Percentiles rank a stretch among this genome's conserved stretches.
Evolutionary conservation across 2,888 invertebrate genomes (phyloP).

Genomic region (Torymus aiolomorphi): DNA sequence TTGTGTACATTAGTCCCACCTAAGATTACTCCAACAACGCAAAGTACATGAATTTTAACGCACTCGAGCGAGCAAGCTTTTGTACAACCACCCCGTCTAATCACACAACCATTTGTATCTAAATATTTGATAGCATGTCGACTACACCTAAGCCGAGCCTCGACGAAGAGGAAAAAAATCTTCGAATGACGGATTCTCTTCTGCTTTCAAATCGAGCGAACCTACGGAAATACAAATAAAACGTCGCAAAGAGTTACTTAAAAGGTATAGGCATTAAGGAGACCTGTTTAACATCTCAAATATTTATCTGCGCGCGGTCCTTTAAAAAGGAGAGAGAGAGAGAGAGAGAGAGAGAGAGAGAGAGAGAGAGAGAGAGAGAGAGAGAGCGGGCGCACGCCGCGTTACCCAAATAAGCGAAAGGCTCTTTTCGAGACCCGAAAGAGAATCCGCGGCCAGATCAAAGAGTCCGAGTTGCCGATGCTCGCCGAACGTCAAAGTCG

Average conservation of each 20-base stretch:
- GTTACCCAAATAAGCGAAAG: constrained; percentile 50
- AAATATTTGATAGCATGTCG: constrained; percentile 40
- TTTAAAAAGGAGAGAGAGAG: constrained; percentile 10
- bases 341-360: constrained; percentile 46
- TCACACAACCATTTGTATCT: constrained; percentile 31
- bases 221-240: not conserved
- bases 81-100: not conserved
- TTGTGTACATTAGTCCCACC: no score
- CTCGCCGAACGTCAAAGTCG: constrained; percentile 40
- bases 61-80: no score
- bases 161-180: not conserved
- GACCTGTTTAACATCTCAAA: constrained; percentile 56
- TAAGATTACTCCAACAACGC: no score
- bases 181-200: not conserved
- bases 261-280: constrained; percentile 42
- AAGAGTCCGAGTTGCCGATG: constrained; percentile 33
- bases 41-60: no score
- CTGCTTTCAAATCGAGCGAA: not conserved
- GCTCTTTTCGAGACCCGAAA: constrained; percentile 4
- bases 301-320: constrained; percentile 49
- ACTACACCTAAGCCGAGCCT: not conserved
- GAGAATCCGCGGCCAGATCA: constrained; percentile 50
- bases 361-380: constrained; percentile 31
- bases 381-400: constrained; percentile 33
- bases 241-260: constrained; percentile 31